Evolutionary conservation across 2,888 invertebrate species (phyloP).

Genomic region (Platypus cylindrus): DNA sequence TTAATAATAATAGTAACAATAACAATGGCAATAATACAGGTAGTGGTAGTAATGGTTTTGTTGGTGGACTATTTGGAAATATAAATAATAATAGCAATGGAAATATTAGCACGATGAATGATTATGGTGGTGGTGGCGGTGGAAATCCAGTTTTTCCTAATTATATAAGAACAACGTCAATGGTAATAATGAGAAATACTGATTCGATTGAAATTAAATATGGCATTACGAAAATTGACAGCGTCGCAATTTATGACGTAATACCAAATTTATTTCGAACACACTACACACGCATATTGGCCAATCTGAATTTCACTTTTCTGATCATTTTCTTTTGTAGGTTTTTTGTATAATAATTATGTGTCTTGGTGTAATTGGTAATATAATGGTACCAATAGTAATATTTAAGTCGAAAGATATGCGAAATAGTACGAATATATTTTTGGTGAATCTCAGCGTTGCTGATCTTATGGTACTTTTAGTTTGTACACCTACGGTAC

Average conservation of each 20-base stretch:
- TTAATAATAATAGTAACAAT: too few relatives aligned
- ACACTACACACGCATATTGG: too few relatives aligned
- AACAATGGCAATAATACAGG: conserved; percentile 1
- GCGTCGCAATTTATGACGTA: conserved; percentile 1
- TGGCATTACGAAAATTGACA: neutral
- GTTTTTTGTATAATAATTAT: conserved; percentile 78
- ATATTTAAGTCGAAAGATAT: conserved; percentile 86
- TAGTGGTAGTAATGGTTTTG: too few relatives aligned
- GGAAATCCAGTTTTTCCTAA: conserved; percentile 48
- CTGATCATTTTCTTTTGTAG: conserved; percentile 8
- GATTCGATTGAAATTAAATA: neutral
- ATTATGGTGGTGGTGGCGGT: conserved; percentile 7
- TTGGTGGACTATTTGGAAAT: too few relatives aligned
- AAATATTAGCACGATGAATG: conserved; percentile 1
- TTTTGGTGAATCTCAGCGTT: conserved; percentile 84
- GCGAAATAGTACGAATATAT: conserved; percentile 90
- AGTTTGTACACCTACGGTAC: conserved; percentile 84
- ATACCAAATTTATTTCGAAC: too few relatives aligned
- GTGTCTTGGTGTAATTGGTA: conserved; percentile 82
- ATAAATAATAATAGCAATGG: conserved; percentile 3
- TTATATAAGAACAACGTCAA: conserved; percentile 79
- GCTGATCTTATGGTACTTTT: conserved; percentile 85
- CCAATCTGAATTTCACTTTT: too few relatives aligned
- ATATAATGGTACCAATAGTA: conserved; percentile 87
- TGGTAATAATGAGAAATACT: conserved; percentile 30